phyloP scores from a whole-genome alignment of 1,140 invertebrate genomes.

The Ditylenchus dipsaci region DNA sequence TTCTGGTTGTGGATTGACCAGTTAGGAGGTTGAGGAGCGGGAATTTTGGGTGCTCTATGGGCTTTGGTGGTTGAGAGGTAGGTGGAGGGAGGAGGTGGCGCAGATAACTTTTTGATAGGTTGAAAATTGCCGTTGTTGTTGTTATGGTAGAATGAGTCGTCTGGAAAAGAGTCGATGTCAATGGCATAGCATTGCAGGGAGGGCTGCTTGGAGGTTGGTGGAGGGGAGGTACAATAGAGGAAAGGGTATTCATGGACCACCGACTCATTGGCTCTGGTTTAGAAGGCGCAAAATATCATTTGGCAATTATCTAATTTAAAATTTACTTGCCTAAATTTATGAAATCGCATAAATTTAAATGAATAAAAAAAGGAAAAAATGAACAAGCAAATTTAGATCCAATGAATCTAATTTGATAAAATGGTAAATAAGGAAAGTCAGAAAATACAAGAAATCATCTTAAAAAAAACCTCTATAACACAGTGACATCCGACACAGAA shows the following conservation, averaged over 20 bases:
- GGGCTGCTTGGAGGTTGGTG: slow-evolving; percentile 2
- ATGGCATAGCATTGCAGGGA: slow-evolving; percentile 29
- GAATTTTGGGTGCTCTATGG: neutral
- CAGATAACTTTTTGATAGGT: neutral
- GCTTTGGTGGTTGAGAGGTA: neutral
- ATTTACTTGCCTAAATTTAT: no score
- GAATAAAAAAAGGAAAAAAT: no score
- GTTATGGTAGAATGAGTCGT: neutral
- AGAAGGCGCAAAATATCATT: no score
- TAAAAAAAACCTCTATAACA: no score
- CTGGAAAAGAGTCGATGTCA: slow-evolving; percentile 15
- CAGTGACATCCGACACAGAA: no score
- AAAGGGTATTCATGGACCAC: neutral
- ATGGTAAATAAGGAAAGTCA: no score
- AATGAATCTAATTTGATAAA: no score
- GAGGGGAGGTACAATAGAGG: neutral
- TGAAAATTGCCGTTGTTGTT: neutral
- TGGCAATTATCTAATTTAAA: no score
- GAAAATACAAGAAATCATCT: no score
- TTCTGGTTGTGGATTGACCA: neutral
- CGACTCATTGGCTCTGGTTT: no score
- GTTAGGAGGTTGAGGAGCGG: neutral
- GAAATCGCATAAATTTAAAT: no score
- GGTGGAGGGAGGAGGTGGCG: neutral
- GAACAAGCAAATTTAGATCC: no score